These are phyloP conservation scores for Centroberyx gerrardi DNA, from an alignment of 2,797 vertebrate genomes.

Conservation along the genomic window DNA sequence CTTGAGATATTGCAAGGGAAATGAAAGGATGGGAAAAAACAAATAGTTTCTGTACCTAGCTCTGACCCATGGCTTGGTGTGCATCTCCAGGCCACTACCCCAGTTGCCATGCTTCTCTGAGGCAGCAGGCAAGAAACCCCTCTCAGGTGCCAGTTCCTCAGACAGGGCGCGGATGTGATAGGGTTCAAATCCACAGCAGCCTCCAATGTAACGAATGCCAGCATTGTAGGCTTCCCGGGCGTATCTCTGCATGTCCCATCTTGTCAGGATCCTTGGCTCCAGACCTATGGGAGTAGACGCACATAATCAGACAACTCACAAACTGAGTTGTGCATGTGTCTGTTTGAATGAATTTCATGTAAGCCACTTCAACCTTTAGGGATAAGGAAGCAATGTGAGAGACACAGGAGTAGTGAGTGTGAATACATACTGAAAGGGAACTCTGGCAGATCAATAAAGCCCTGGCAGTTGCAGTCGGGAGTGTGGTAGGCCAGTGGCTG, in stretches of 20 bases:
- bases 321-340: too few relatives aligned
- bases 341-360: not conserved
- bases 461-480: constrained; percentile 94
- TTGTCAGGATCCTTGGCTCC: constrained; percentile 91
- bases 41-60: constrained; percentile 85
- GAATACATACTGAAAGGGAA: constrained; percentile 93
- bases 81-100: constrained; percentile 90
- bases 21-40: not conserved
- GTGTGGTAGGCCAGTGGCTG: constrained; percentile 96
- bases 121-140: constrained; percentile 88
- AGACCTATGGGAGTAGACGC: constrained; percentile 79
- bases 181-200: constrained; percentile 95
- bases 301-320: too few relatives aligned
- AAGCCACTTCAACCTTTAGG: not conserved
- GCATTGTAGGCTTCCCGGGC: constrained; percentile 92
- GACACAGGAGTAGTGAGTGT: not conserved
- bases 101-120: constrained; percentile 94
- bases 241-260: constrained; percentile 95
- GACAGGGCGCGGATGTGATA: constrained; percentile 93
- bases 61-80: constrained; percentile 97
- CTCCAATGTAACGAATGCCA: constrained; percentile 92
- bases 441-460: constrained; percentile 96
- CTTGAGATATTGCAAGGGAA: not conserved
- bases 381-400: not conserved
- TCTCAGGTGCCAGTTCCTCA: constrained; percentile 92